A percentile compares a stretch with the other conserved stretches of the same genome.
Evolutionary conservation across 2,113 vertebrate species (phyloP).

Genomic region (Eurypyga helias): DNA sequence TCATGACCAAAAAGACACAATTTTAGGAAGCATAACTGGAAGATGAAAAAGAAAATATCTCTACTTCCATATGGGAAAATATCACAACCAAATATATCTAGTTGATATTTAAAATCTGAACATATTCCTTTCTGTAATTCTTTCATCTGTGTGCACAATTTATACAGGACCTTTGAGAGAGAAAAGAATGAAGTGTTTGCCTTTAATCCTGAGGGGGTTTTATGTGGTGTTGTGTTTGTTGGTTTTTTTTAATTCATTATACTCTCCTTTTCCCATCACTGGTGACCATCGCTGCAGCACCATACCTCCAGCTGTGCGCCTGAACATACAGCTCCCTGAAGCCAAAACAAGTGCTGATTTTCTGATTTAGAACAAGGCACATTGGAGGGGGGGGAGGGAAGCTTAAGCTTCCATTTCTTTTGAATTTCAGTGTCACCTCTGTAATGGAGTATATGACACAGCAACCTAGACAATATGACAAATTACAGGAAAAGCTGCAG

Average conservation of each 20-base stretch:
- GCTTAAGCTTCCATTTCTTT: conserved; percentile 28
- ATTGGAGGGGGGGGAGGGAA: neutral
- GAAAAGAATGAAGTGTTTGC: neutral
- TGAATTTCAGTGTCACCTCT: conserved; percentile 38
- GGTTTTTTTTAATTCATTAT: neutral
- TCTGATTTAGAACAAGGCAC: conserved; percentile 42
- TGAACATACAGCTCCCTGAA: conserved; percentile 26
- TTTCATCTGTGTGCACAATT: conserved; percentile 20
- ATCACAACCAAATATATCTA: conserved; percentile 2
- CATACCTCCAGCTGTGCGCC: conserved; percentile 35
- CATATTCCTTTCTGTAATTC: neutral
- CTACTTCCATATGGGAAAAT: neutral
- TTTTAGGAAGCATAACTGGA: conserved; percentile 41
- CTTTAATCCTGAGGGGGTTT: neutral
- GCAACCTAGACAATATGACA: neutral
- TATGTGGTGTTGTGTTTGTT: neutral
- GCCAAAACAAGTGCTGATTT: conserved; percentile 51
- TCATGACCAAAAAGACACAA: conserved; percentile 52
- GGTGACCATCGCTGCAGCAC: conserved; percentile 19
- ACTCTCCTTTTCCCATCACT: conserved; percentile 12
- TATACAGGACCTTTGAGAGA: conserved; percentile 3
- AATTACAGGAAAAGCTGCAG: neutral
- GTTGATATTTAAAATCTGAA: conserved; percentile 33
- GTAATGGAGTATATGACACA: neutral
- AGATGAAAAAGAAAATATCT: conserved; percentile 31